Evolutionary conservation across 2,888 invertebrate species (phyloP).

Genomic region (Trichogramma dendrolimi): DNA sequence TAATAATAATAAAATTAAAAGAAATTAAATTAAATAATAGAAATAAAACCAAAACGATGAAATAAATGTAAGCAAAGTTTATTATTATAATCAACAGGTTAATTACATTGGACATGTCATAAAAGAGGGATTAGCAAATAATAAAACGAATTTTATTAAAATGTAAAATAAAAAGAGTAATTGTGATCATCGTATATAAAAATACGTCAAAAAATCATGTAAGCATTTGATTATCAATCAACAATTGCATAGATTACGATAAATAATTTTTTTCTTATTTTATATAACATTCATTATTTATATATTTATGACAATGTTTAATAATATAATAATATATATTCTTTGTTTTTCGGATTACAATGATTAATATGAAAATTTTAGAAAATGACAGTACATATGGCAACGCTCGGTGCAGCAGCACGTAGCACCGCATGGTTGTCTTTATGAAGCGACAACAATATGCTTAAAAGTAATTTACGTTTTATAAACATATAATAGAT

Average conservation of each 20-base stretch:
- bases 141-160: conserved; percentile 16
- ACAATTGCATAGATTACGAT: neutral
- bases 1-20: too few species aligned
- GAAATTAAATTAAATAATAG: too few species aligned
- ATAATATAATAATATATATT: too few species aligned
- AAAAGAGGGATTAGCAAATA: conserved; percentile 21
- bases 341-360: neutral
- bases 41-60: too few species aligned
- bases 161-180: neutral
- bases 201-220: conserved; percentile 6
- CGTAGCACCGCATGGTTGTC: too few species aligned
- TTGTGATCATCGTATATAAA: conserved; percentile 14
- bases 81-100: too few species aligned
- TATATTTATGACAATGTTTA: conserved; percentile 13
- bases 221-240: conserved; percentile 9
- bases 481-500: conserved; percentile 3
- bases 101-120: too few species aligned
- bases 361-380: neutral
- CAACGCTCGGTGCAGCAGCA: conserved; percentile 14
- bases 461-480: conserved; percentile 5
- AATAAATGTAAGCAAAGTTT: too few species aligned
- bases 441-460: conserved; percentile 3
- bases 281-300: neutral
- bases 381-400: conserved; percentile 9
- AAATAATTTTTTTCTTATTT: too few species aligned